phyloP scores from a whole-genome alignment of 2,888 invertebrate species.

The Masnerella sp. region DNA sequence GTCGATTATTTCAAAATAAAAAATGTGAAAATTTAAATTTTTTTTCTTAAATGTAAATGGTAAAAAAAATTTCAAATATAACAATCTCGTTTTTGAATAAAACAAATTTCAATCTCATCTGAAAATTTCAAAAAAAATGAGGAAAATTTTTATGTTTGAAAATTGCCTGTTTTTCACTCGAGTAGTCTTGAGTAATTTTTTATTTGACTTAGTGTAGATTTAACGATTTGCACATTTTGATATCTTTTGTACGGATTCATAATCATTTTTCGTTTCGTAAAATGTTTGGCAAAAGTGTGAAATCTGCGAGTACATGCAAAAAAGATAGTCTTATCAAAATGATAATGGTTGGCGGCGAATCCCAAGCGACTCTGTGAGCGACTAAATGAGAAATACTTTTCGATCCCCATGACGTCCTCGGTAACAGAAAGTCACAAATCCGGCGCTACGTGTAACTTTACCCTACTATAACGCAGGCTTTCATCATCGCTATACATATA shows the following conservation, averaged over 20 bases:
- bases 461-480: conserved; percentile 47
- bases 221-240: too few species aligned
- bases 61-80: too few species aligned
- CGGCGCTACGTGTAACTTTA: conserved; percentile 50
- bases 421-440: conserved; percentile 61
- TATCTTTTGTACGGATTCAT: not conserved
- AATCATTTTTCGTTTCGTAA: conserved; percentile 10
- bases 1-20: too few species aligned
- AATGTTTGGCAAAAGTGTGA: conserved; percentile 24
- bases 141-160: too few species aligned
- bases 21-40: too few species aligned
- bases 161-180: too few species aligned
- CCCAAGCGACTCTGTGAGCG: conserved; percentile 71
- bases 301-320: conserved; percentile 22
- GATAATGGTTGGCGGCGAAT: conserved; percentile 62
- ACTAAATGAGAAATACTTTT: conserved; percentile 76
- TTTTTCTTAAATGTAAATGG: too few species aligned
- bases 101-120: too few species aligned
- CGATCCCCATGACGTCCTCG: conserved; percentile 68
- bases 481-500: conserved; percentile 48
- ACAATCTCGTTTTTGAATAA: too few species aligned
- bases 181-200: too few species aligned
- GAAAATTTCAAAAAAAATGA: too few species aligned
- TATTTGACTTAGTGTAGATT: too few species aligned
- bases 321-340: conserved; percentile 47